Evolutionary conservation across 2,113 vertebrate genomes (phyloP).

Genomic region (Grallaria varia): DNA sequence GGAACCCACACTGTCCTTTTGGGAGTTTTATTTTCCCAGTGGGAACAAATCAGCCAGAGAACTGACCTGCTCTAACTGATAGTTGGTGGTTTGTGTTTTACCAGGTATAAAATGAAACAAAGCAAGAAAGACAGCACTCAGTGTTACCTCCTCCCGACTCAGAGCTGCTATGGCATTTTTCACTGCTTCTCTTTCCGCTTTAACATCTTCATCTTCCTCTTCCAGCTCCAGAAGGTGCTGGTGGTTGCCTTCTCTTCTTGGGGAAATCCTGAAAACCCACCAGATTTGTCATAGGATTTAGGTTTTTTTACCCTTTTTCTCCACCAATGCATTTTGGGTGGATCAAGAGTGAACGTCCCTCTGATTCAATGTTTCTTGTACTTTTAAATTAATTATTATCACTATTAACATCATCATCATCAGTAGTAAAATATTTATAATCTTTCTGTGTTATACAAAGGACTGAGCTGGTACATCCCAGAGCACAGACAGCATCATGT

Average conservation of each 20-base stretch:
- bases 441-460: background rate
- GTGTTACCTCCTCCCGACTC: constrained; percentile 76
- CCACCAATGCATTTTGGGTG: background rate
- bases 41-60: background rate
- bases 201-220: constrained; percentile 87
- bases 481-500: background rate
- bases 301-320: background rate
- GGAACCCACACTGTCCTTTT: background rate
- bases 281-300: background rate
- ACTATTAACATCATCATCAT: background rate
- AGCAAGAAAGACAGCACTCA: background rate
- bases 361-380: background rate
- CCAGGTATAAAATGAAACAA: background rate
- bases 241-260: constrained; percentile 59
- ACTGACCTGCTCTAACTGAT: background rate
- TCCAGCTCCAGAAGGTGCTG: constrained; percentile 73
- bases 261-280: constrained; percentile 33
- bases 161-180: constrained; percentile 71
- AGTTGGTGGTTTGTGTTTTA: background rate
- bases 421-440: background rate
- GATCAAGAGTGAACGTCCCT: background rate
- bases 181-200: constrained; percentile 80
- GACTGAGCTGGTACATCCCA: background rate
- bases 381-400: background rate
- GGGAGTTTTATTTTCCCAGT: background rate